A percentile compares a stretch with the other conserved stretches of the same genome.
Evolutionary conservation across 2,888 invertebrate genomes (phyloP).

Genomic region (Perdita meconis): DNA sequence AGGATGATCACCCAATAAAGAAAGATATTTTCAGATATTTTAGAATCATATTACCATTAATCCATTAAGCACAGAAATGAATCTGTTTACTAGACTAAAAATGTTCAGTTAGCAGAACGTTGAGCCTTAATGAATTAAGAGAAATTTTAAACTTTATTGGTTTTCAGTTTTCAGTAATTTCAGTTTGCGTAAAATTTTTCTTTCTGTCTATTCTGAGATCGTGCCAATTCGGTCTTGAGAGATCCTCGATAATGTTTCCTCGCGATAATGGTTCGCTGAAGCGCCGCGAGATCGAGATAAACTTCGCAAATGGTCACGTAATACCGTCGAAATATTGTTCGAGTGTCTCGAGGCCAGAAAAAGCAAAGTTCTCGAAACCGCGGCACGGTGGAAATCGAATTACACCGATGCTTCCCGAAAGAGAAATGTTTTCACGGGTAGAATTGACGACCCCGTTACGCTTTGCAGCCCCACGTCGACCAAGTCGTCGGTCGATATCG

Average conservation of each 20-base stretch:
- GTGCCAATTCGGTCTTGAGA: no score
- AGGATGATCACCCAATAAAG: no score
- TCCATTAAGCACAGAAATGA: no score
- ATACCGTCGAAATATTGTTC: conserved; percentile 31
- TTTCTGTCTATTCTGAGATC: no score
- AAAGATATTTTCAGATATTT: no score
- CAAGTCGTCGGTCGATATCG: conserved; percentile 76
- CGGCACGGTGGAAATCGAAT: conserved; percentile 38
- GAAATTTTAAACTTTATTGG: no score
- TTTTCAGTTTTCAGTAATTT: no score
- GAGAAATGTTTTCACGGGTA: conserved; percentile 51
- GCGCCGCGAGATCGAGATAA: background rate
- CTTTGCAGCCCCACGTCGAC: conserved; percentile 78
- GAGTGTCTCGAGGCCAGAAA: conserved; percentile 1
- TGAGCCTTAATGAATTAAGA: no score
- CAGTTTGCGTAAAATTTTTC: no score
- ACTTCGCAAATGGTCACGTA: conserved; percentile 16
- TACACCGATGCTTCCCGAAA: conserved; percentile 6
- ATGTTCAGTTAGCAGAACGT: no score
- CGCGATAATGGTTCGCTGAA: background rate
- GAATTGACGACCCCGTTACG: conserved; percentile 52
- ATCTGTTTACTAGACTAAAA: no score
- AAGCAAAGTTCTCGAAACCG: conserved; percentile 31
- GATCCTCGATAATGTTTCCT: background rate
- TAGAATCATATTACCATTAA: no score